Evolutionary conservation across 2,797 vertebrate species (phyloP), one percentile per base, ranked within the genome.

Genomic region (Bovichtus diacanthus): DNA sequence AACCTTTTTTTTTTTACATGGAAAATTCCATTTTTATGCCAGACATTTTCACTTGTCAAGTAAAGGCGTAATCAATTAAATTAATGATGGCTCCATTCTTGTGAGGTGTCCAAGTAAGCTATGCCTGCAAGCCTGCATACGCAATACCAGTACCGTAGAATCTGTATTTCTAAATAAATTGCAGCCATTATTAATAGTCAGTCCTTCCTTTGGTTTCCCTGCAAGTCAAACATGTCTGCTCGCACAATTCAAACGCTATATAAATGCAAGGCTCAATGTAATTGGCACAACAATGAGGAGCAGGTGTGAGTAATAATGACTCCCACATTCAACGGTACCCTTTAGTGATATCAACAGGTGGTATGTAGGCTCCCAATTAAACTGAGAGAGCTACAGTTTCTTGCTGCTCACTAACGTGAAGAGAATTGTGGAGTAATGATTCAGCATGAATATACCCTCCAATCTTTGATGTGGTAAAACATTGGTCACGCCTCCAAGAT

Each of bases 331-430:
- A 70, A 58, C 59, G 47, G 63, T 27, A 66, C 43, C 54, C 62
- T 83, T 74, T 54, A 69, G 70, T 71, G 47, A 53, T 47, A 85
- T 71, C 69, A 77, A 86, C 74, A 85, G 84, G 86, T 83, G 77
- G 70, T 70, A 68, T 38, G 41, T 23, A 64, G 44, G 58, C 62
- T 63, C 41, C 75, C 66, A 78, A 84, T 84, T 80, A 81, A 76
- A 84, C 63, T 50, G 55, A 70, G 58, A n/a, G 65, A 74, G 58
- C 69, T 29, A 60, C 36, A 49, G 10, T 34, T 31, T 31, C 74
- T 77, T 56, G 67, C 54, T 18, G 61, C 47, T 70, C 13, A 49
- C 38, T 49, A 59, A 63, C 15, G 23, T 51, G 43, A 63, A 64
- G 55, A 54, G 43, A 72, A 74, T 31, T 49, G 60, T 56, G 29